Conservation (phyloP, 2,113 vertebrate genomes). For the Serinus canaria region DNA sequence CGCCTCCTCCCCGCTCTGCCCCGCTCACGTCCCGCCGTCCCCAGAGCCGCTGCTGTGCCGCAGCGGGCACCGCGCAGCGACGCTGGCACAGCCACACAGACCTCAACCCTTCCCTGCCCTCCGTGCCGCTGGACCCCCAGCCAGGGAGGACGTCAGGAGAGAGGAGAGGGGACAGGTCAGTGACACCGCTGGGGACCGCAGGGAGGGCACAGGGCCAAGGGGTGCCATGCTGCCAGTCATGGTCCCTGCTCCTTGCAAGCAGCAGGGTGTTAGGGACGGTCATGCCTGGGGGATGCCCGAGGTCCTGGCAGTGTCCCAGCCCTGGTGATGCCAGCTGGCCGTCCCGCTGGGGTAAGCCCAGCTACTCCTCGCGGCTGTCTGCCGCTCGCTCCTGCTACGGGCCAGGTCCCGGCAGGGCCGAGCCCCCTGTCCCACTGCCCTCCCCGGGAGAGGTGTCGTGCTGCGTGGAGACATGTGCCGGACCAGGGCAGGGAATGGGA, state of each 20-base stretch:
- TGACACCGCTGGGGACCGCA: background rate
- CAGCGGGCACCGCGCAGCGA: background rate
- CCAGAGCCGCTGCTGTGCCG: background rate
- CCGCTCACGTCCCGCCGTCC: background rate
- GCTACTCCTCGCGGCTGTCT: background rate
- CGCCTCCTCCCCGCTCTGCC: slow-evolving; percentile 15
- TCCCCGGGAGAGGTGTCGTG: background rate
- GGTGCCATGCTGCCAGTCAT: background rate
- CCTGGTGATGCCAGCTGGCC: background rate
- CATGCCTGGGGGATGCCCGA: rapidly evolving
- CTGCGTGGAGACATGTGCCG: rapidly evolving
- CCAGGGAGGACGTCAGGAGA: background rate
- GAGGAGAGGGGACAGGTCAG: slow-evolving; percentile 22
- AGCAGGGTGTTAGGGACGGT: background rate
- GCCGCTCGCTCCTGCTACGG: background rate
- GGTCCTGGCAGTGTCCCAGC: background rate
- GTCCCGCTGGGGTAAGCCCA: rapidly evolving
- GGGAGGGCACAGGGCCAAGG: background rate
- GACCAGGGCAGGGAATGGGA: rapidly evolving
- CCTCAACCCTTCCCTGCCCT: background rate
- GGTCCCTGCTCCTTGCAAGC: background rate
- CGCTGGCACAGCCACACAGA: background rate
- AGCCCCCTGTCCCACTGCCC: background rate
- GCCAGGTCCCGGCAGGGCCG: background rate
- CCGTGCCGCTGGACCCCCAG: background rate